Percentiles rank a stretch among this genome's conserved stretches.
These are phyloP conservation scores for Cryptophagus acutangulus DNA, from an alignment of 2,888 invertebrate genomes.

Conservation along the genomic window DNA sequence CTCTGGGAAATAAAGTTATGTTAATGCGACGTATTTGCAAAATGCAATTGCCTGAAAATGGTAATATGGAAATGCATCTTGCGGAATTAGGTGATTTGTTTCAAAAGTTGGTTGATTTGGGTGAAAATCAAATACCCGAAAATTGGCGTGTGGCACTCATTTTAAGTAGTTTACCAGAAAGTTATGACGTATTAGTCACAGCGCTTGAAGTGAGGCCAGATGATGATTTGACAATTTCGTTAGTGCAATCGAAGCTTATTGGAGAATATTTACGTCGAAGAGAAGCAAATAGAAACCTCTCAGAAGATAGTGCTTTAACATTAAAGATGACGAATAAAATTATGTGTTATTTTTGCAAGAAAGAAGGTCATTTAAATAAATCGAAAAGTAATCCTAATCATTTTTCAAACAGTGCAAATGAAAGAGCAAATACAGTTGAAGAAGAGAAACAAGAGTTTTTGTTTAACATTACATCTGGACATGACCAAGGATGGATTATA, in stretches of 20 bases:
- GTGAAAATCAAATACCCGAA: constrained; percentile 2
- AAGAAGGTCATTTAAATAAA: constrained; percentile 6
- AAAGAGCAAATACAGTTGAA: too few species aligned
- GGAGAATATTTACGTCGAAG: not conserved
- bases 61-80: constrained; percentile 16
- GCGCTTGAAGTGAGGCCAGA: not conserved
- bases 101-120: not conserved
- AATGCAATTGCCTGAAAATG: constrained; percentile 11
- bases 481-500: too few species aligned
- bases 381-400: too few species aligned
- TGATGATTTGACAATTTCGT: not conserved
- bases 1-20: too few species aligned
- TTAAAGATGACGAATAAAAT: too few species aligned
- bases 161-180: constrained; percentile 1
- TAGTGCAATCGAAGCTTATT: not conserved
- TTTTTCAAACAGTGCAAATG: constrained; percentile 5
- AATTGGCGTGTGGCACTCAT: not conserved
- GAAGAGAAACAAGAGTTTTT: too few species aligned
- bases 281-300: not conserved
- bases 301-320: constrained; percentile 2
- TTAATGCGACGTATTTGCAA: constrained; percentile 17
- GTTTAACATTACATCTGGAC: too few species aligned
- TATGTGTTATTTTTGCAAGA: constrained; percentile 8
- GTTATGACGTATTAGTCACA: not conserved
- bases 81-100: constrained; percentile 7